Evolutionary conservation across 1,140 invertebrate genomes (phyloP).

Genomic region (Hormaphis cornu): DNA sequence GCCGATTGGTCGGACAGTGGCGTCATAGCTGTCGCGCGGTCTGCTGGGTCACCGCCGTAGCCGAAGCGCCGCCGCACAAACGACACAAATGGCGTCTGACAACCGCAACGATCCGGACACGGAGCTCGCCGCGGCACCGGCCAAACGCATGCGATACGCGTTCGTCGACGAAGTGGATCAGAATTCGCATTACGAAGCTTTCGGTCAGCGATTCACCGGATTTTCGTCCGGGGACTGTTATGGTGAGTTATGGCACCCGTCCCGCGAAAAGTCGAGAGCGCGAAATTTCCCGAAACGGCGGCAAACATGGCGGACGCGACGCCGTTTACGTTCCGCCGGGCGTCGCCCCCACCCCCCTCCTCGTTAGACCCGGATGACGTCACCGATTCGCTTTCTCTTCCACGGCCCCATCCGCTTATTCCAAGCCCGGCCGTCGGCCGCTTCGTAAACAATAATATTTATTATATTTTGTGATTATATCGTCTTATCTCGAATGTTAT

Average conservation of each 20-base stretch:
- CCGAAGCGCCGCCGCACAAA: not conserved
- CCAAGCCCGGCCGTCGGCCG: not conserved
- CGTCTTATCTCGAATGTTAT: not conserved
- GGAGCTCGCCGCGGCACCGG: conserved; percentile 12
- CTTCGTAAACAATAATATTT: too few species aligned
- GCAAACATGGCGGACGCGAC: conserved; percentile 6
- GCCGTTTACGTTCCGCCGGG: not conserved
- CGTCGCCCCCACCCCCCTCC: not conserved
- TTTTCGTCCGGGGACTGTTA: conserved; percentile 21
- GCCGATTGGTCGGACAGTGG: not conserved
- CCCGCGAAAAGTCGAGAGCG: not conserved
- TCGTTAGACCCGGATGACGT: not conserved
- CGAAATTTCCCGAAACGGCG: not conserved
- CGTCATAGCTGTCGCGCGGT: not conserved
- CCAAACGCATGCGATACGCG: conserved; percentile 26
- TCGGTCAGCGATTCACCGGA: conserved; percentile 7
- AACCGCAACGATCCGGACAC: conserved; percentile 13
- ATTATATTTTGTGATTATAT: too few species aligned
- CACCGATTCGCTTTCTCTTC: not conserved
- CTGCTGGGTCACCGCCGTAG: not conserved
- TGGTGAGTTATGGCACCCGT: conserved; percentile 12
- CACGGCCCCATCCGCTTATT: not conserved
- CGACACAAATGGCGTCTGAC: not conserved
- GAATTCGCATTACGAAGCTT: conserved; percentile 17
- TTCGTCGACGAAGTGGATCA: conserved; percentile 16